Conservation (phyloP, 2,888 invertebrate species). For the Melieria omissa region DNA sequence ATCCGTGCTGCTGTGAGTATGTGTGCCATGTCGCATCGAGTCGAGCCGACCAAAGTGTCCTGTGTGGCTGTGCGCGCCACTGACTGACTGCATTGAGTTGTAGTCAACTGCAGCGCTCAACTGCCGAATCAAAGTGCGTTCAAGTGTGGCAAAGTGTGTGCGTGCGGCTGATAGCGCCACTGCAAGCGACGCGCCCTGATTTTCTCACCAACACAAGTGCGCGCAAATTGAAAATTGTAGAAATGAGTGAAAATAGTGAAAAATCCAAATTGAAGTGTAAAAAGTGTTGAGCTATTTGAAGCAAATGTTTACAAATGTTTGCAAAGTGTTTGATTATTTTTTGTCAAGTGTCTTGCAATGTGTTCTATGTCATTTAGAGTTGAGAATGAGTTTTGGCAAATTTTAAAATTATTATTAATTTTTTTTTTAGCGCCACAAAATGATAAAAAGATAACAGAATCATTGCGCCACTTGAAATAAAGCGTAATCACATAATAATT, state of each 20-base stretch:
- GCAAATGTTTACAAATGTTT: background rate
- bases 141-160: too few relatives aligned
- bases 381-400: background rate
- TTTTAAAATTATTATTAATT: background rate
- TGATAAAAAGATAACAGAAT: constrained; percentile 33
- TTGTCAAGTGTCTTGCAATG: background rate
- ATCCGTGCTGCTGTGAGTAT: constrained; percentile 54
- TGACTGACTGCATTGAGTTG: constrained; percentile 17
- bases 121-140: constrained; percentile 2
- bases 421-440: constrained; percentile 21
- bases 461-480: background rate
- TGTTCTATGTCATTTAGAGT: background rate
- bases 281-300: background rate
- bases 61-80: constrained; percentile 7
- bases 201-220: constrained; percentile 18
- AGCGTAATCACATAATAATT: constrained; percentile 6
- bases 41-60: background rate
- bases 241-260: background rate
- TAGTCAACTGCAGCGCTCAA: background rate
- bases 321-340: background rate
- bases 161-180: background rate
- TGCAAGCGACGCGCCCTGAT: constrained; percentile 47
- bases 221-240: background rate
- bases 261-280: too few relatives aligned
- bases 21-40: constrained; percentile 3